Base-by-base conservation (phyloP, 30 jellyfish, hydroid and myxozoan genomes). In the Cassiopea xamachana region DNA sequence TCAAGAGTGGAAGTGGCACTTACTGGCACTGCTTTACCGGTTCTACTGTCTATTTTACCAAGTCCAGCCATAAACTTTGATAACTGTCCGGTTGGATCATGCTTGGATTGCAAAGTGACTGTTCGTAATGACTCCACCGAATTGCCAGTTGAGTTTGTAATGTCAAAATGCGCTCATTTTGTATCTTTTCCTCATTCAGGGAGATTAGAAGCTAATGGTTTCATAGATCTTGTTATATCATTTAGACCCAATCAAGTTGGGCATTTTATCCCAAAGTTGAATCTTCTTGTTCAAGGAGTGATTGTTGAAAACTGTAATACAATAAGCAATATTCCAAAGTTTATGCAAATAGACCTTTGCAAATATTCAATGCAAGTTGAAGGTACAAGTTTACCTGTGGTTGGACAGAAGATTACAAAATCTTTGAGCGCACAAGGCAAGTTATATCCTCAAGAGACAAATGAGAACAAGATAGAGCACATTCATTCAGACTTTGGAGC, bases 1-100 rank as follows among this genome's bases (percentile, higher is more conserved):
- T 48, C 92, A 51, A 77, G 93, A 79, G 93, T 91, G 27, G 99
- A 95, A 64, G 91, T 95, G 46, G 99, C 99, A 1, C 80, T 95
- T 27, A 87, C 97, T 13, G 99, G 99, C 13, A 91, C 99, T 9
- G 99, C 99, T 3, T 74, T 95, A 67, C 99, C 99, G 1, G 97
- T 95, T 59, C 69, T 75, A 74, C 48, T 95, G 80, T 91, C 99
- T 8, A 46, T 95, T 39, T 78, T 95, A 15, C 99, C 99, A 44
- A 86, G 95, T 45, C 91, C 92, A 7, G n/a, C 73, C 16, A 87
- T 91, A 14, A 75, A 70, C 70, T 95, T 91, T 78, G 98, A 88
- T 19, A 83, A 88, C 70, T 95, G 99, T 67, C 81, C 92, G 43
- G 95, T 91, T 59, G 99, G 99, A 15, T 47, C 84, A 49, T 72